Percentiles rank a stretch among this genome's conserved stretches.
Conservation (phyloP, 2,888 invertebrate species). For the Ichneumoninae sp. region DNA sequence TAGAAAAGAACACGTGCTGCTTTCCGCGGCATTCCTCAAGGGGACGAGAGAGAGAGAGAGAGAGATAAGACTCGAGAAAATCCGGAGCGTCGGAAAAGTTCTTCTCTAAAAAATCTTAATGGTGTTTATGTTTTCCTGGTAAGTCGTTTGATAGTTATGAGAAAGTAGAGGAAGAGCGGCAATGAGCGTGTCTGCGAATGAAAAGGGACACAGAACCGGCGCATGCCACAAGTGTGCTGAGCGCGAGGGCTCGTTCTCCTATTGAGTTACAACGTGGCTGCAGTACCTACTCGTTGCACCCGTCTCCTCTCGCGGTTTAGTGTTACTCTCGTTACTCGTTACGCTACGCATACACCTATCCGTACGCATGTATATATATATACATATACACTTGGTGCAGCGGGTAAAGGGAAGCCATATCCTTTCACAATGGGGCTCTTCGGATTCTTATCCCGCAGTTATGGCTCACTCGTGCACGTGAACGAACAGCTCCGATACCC, state of each 20-base stretch:
- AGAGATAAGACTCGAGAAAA: not conserved
- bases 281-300: conserved; percentile 53
- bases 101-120: not conserved
- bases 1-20: not conserved
- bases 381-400: not conserved
- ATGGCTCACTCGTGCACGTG: conserved; percentile 62
- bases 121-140: not conserved
- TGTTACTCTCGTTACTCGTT: conserved; percentile 74
- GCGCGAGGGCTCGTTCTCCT: conserved; percentile 72
- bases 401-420: conserved; percentile 70
- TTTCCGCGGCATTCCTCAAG: not conserved
- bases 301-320: conserved; percentile 72
- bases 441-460: conserved; percentile 47
- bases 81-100: not conserved
- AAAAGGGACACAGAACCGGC: conserved; percentile 69
- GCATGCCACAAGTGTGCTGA: conserved; percentile 83
- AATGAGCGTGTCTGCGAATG: conserved; percentile 5
- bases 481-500: conserved; percentile 26
- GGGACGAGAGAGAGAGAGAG: not conserved
- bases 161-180: conserved; percentile 4
- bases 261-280: conserved; percentile 79
- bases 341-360: conserved; percentile 30
- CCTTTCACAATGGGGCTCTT: conserved; percentile 60
- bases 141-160: not conserved
- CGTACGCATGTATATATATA: conserved; percentile 2